Evolutionary conservation across 1,140 invertebrate species (phyloP).

Genomic region (Pemphigus obesinymphae): DNA sequence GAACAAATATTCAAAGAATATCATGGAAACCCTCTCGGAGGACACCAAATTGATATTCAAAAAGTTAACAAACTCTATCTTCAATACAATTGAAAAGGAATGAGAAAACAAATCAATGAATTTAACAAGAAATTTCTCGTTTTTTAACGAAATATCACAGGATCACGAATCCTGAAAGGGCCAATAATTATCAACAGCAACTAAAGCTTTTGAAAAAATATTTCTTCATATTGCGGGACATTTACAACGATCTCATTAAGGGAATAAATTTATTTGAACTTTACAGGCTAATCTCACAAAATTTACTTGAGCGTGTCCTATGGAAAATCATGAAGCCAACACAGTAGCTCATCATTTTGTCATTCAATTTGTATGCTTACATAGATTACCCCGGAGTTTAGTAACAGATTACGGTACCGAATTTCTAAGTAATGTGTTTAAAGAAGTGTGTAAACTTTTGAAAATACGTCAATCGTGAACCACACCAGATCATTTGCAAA

Average conservation of each 20-base stretch:
- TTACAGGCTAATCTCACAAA: not conserved
- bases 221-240: not conserved
- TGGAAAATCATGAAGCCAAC: constrained; percentile 49
- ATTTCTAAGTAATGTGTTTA: too few relatives aligned
- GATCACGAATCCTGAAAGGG: not conserved
- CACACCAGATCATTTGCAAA: not conserved
- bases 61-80: not conserved
- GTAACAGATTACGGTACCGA: too few relatives aligned
- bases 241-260: too few relatives aligned
- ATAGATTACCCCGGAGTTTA: too few relatives aligned
- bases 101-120: too few relatives aligned
- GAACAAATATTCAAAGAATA: not conserved
- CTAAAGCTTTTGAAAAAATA: not conserved
- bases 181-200: not conserved
- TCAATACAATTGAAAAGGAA: too few relatives aligned
- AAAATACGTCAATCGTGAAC: not conserved
- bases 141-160: constrained; percentile 42
- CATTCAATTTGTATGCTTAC: not conserved
- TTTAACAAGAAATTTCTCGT: too few relatives aligned
- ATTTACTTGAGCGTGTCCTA: constrained; percentile 45
- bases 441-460: not conserved
- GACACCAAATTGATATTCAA: constrained; percentile 21
- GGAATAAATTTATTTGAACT: not conserved
- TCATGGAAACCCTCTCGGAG: constrained; percentile 13
- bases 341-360: constrained; percentile 45